Evolutionary conservation across 2,113 vertebrate species (phyloP).

Genomic region (Antechinus flavipes): DNA sequence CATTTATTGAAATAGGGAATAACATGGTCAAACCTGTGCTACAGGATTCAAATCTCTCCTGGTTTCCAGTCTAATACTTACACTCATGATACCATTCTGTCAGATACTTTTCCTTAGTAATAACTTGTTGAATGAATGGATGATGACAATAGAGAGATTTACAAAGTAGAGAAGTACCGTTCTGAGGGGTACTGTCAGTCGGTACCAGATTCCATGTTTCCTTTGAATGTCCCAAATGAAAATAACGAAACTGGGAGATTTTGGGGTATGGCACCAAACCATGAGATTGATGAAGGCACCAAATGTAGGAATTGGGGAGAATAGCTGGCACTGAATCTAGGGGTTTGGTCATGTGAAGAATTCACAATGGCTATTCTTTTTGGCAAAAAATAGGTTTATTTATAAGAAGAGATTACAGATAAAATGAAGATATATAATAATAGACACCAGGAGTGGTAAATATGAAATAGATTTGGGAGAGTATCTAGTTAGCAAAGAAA

Average conservation of each 20-base stretch:
- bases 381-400: too few species aligned
- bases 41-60: background rate
- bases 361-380: too few species aligned
- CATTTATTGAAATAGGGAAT: background rate
- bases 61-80: background rate
- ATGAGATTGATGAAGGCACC: too few species aligned
- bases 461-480: too few species aligned
- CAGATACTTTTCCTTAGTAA: background rate
- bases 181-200: background rate
- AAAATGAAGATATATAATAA: too few species aligned
- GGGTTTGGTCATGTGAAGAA: too few species aligned
- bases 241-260: background rate
- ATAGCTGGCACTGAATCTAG: too few species aligned
- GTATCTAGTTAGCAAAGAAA: too few species aligned
- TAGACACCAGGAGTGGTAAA: too few species aligned
- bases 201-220: background rate
- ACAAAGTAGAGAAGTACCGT: background rate
- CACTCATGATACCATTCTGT: background rate
- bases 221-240: background rate
- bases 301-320: too few species aligned
- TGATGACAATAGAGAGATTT: background rate
- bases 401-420: too few species aligned
- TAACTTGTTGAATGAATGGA: background rate
- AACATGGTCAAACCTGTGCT: background rate
- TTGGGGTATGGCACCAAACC: too few species aligned